Evolutionary conservation across 2,888 invertebrate genomes (phyloP).

Genomic region (Artemia sinica): DNA sequence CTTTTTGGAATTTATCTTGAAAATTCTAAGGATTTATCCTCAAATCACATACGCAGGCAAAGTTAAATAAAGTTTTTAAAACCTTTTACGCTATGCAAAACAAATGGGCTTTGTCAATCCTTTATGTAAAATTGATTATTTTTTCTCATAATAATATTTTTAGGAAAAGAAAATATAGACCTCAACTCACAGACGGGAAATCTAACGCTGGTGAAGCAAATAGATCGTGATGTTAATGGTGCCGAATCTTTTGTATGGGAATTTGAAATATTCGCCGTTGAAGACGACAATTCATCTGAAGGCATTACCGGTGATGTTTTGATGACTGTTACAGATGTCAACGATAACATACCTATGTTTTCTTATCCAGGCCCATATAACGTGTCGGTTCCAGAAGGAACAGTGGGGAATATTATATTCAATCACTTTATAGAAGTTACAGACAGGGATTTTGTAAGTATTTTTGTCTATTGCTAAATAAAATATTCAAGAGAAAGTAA

Average conservation of each 20-base stretch:
- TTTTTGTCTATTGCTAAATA: neutral
- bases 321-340: neutral
- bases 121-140: too few relatives aligned
- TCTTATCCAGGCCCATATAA: neutral
- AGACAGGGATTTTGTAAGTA: conserved; percentile 3
- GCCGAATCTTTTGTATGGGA: neutral
- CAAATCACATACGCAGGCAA: too few relatives aligned
- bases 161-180: neutral
- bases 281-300: neutral
- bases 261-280: neutral
- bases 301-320: neutral
- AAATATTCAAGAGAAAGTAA: neutral
- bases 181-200: neutral
- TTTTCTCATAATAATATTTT: too few relatives aligned
- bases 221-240: neutral
- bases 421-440: neutral
- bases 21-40: too few relatives aligned
- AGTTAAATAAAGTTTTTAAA: too few relatives aligned
- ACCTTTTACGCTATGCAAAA: too few relatives aligned
- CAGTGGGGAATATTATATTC: neutral
- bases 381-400: neutral
- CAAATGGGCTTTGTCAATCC: too few relatives aligned
- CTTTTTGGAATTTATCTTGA: too few relatives aligned
- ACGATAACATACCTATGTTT: neutral
- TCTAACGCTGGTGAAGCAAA: neutral